These are phyloP conservation scores for Iphiclides podalirius DNA, from an alignment of 2,888 invertebrate genomes.

Conservation along the genomic window DNA sequence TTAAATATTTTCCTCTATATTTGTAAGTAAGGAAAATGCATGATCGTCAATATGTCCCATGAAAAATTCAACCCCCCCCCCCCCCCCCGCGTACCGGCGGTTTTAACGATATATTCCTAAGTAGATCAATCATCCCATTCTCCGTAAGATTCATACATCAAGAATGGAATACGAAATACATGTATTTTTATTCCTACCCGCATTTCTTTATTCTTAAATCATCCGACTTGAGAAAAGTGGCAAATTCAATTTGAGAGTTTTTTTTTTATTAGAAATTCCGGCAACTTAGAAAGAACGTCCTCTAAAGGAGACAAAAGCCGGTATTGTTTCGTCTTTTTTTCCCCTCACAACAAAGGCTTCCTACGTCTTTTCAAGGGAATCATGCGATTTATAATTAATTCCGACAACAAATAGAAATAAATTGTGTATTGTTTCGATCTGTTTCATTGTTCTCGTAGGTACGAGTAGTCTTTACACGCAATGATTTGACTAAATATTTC, in stretches of 20 bases:
- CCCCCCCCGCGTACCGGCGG: conserved; percentile 10
- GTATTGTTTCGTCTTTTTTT: conserved; percentile 23
- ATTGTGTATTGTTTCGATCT: conserved; percentile 6
- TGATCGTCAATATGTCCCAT: conserved; percentile 17
- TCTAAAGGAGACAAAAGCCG: conserved; percentile 23
- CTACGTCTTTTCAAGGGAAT: conserved; percentile 20
- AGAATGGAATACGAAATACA: conserved; percentile 15
- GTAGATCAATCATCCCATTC: conserved; percentile 20
- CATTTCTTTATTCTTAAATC: conserved; percentile 17
- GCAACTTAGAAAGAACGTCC: conserved; percentile 22
- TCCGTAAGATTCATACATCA: conserved; percentile 11
- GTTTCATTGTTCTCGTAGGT: conserved; percentile 2
- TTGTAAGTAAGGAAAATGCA: conserved; percentile 14
- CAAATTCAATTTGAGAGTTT: conserved; percentile 23
- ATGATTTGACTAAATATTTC: too few species aligned
- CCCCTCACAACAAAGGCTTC: conserved; percentile 19
- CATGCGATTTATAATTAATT: conserved; percentile 22
- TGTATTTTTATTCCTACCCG: background rate
- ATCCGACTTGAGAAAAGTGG: conserved; percentile 18
- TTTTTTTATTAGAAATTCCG: conserved; percentile 23
- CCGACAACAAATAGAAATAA: conserved; percentile 17
- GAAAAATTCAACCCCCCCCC: too few species aligned
- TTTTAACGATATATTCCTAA: conserved; percentile 16
- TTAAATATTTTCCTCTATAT: too few species aligned
- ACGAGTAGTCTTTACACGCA: too few species aligned